Conservation (phyloP, 2,113 vertebrate species). For the Corythornis vintsioides region DNA sequence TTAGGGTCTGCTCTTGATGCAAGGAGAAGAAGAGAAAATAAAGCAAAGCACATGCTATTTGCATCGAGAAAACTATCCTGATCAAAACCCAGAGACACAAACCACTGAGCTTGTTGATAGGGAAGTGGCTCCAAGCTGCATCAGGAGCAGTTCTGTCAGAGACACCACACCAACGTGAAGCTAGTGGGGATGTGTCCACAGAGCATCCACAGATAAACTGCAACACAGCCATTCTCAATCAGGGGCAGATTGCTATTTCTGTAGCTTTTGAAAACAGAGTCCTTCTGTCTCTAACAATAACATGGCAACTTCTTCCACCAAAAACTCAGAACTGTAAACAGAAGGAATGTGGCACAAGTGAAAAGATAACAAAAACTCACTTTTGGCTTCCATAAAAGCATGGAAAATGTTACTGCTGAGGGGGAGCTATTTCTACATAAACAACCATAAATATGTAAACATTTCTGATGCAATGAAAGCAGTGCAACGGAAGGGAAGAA, state of each 20-base stretch:
- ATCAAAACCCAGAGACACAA: background rate
- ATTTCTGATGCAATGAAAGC: background rate
- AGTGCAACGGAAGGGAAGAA: background rate
- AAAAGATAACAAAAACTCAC: background rate
- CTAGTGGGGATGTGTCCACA: background rate
- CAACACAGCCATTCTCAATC: background rate
- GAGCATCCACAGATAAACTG: background rate
- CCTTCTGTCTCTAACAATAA: background rate
- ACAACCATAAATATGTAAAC: background rate
- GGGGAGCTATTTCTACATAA: background rate
- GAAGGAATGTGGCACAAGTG: background rate
- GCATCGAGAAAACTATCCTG: background rate
- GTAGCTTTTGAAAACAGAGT: background rate
- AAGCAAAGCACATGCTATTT: background rate
- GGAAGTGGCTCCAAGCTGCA: background rate
- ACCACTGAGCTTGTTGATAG: background rate
- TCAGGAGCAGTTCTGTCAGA: background rate
- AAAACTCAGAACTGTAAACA: slow-evolving; percentile 18
- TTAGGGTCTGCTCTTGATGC: background rate
- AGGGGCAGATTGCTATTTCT: background rate
- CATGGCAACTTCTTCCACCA: background rate
- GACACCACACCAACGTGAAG: accelerated
- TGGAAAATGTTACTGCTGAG: slow-evolving; percentile 4
- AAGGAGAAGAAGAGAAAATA: background rate
- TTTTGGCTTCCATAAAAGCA: background rate